Evolutionary conservation across 2,113 vertebrate species (phyloP), one percentile per base, ranked within the genome.

Genomic region (Lepus timidus): DNA sequence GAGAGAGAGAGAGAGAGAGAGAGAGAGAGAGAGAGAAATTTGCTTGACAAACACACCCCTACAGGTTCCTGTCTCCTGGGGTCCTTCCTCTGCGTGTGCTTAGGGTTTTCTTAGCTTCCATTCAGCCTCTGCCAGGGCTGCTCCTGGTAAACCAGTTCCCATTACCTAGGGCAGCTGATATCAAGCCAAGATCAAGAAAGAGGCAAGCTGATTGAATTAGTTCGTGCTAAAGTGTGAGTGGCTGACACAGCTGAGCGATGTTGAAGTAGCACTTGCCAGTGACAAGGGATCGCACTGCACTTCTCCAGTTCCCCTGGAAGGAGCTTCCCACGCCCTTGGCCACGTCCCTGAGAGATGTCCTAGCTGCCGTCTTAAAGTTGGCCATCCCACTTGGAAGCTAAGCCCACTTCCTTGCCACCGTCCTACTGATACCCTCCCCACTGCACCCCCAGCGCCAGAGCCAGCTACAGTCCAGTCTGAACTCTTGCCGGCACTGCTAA

Each of bases 181-280:
- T n/a, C 76, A 88, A 44, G 7, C 44, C 44, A 44, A 44, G 44
- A 44, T 58, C 17, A 90, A 75, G 52, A 95, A 23, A 74, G 36
- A 27, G 12, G 31, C 31, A 9, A 51, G 52, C 7, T 9, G 36
- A 16, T 23, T n/a, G 16, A 39, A 31, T 27, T 20, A 27, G 16
- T 85, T 88, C 33, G 51, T 36, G 22, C 84, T 86, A 22, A 67
- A 9, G 25, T 84, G 85, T 90, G 71, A 89, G 64, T 64, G 64
- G 22, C 82, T 65, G 52, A 79, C 29, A 27, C 0, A 31, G 19
- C 0, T 1, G 10, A 79, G 39, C 9, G 62, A n/a, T 36, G 23
- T n/a, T 55, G 12, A 68, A 88, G 68, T 9, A 70, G 33, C 22
- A 25, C 13, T 61, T 22, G 33, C 1, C 78, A 44, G 13, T 31